A percentile compares a stretch with the other conserved stretches of the same genome.
Evolutionary conservation across 2,888 invertebrate species (phyloP).

Genomic region (Drosophila suboccidentalis): DNA sequence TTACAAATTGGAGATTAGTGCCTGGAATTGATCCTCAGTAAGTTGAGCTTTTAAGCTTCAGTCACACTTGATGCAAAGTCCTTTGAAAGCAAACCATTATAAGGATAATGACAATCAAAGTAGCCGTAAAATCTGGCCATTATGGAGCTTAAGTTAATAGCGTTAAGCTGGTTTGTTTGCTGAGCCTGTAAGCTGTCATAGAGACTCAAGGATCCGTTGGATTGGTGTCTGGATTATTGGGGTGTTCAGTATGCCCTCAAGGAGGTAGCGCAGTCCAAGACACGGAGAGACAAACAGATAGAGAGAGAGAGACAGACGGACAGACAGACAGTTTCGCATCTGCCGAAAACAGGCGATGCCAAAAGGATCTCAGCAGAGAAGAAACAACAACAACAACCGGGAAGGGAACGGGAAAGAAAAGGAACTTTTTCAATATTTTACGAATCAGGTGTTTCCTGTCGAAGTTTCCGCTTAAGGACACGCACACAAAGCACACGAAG

Average conservation of each 20-base stretch:
- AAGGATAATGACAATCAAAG: not conserved
- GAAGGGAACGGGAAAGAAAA: slow-evolving; percentile 26
- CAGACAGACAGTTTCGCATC: slow-evolving; percentile 32
- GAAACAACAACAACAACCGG: slow-evolving; percentile 29
- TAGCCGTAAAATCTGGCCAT: not conserved
- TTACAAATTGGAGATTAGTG: not conserved
- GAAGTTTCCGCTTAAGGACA: slow-evolving; percentile 82
- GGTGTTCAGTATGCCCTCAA: slow-evolving; percentile 14
- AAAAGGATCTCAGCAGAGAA: slow-evolving; percentile 30
- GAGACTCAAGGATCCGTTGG: not conserved
- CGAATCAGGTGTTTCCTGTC: slow-evolving; percentile 82
- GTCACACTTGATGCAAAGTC: not conserved
- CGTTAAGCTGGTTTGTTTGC: not conserved
- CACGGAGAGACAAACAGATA: not conserved
- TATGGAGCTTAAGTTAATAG: not conserved
- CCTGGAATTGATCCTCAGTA: not conserved
- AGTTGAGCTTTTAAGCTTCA: not conserved
- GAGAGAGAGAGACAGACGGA: not conserved
- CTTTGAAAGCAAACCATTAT: too few relatives aligned
- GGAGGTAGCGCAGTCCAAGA: slow-evolving; percentile 36
- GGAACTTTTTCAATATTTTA: slow-evolving; percentile 80
- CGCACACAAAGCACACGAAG: slow-evolving; percentile 45
- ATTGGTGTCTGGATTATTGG: not conserved
- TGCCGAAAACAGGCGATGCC: slow-evolving; percentile 42
- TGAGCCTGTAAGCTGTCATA: slow-evolving; percentile 1